Percentiles rank a stretch among this genome's conserved stretches.
Conservation (phyloP, 2,888 invertebrate species). For the Thecophora atra region DNA sequence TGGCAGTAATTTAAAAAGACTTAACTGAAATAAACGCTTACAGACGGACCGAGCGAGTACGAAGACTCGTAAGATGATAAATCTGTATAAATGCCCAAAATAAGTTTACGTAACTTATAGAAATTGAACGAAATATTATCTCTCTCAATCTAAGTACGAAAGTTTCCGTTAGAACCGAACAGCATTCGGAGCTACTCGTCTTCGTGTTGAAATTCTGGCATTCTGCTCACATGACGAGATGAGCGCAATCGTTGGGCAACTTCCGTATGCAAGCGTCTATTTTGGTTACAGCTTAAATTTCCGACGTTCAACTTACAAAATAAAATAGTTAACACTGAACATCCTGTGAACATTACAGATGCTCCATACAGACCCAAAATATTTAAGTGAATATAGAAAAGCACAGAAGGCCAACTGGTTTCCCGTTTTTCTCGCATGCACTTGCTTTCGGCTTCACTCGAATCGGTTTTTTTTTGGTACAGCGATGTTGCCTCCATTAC, state of each 20-base stretch:
- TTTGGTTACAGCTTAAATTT: no score
- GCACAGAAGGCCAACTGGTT: constrained; percentile 77
- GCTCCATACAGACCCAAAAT: constrained; percentile 74
- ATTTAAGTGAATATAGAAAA: constrained; percentile 79
- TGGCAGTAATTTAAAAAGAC: no score
- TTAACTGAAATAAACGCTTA: no score
- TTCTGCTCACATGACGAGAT: no score
- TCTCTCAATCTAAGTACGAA: no score
- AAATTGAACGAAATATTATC: not conserved
- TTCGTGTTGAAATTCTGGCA: no score
- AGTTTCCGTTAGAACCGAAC: no score
- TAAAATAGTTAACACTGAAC: constrained; percentile 71
- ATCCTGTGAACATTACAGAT: constrained; percentile 71
- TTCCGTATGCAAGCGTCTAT: no score
- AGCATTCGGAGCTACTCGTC: no score
- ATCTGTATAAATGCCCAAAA: not conserved
- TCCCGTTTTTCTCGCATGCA: constrained; percentile 68
- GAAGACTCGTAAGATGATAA: no score
- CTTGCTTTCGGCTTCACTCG: not conserved
- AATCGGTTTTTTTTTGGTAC: not conserved
- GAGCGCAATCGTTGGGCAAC: no score
- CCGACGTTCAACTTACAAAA: constrained; percentile 77
- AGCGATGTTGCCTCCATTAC: not conserved
- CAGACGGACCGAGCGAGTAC: no score
- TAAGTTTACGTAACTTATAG: not conserved